Percentiles rank a stretch among this genome's conserved stretches.
These are phyloP conservation scores for Protodeltote pygarga DNA, from an alignment of 2,888 invertebrate species.

Conservation along the genomic window DNA sequence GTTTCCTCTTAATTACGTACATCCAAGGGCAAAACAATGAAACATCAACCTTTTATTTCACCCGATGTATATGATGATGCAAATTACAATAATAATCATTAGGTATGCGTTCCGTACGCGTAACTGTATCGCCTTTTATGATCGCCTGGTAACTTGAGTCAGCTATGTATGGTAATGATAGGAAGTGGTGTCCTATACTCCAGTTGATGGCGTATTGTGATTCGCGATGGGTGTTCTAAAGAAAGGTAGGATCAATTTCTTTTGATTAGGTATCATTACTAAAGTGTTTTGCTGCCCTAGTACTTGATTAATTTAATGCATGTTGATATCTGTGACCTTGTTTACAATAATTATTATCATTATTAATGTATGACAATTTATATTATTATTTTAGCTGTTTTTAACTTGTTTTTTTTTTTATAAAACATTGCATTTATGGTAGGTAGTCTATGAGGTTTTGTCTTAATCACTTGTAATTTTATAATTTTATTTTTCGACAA, in stretches of 20 bases:
- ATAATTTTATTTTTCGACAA: no score
- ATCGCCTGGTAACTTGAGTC: conserved; percentile 51
- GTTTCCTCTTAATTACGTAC: conserved; percentile 29
- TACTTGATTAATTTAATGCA: conserved; percentile 16
- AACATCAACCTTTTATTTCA: conserved; percentile 34
- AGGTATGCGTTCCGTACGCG: conserved; percentile 68
- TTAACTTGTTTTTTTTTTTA: no score
- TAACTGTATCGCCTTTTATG: conserved; percentile 80
- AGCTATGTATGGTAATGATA: conserved; percentile 50
- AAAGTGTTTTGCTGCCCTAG: conserved; percentile 24
- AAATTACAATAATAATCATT: conserved; percentile 71
- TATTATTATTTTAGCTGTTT: no score
- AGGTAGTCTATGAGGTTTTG: no score
- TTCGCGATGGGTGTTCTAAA: conserved; percentile 63
- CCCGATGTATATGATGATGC: conserved; percentile 52
- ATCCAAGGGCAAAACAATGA: conserved; percentile 37
- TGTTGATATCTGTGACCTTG: conserved; percentile 34
- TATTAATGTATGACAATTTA: conserved; percentile 9
- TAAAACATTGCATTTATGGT: no score
- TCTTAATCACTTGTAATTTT: no score
- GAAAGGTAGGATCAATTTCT: conserved; percentile 53
- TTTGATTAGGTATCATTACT: conserved; percentile 12
- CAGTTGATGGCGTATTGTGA: conserved; percentile 55
- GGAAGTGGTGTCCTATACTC: conserved; percentile 62
- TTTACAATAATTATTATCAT: conserved; percentile 17